A percentile compares a stretch with the other conserved stretches of the same genome.
Conservation (phyloP, 1,140 invertebrate genomes). For the Sycophila sp. region DNA sequence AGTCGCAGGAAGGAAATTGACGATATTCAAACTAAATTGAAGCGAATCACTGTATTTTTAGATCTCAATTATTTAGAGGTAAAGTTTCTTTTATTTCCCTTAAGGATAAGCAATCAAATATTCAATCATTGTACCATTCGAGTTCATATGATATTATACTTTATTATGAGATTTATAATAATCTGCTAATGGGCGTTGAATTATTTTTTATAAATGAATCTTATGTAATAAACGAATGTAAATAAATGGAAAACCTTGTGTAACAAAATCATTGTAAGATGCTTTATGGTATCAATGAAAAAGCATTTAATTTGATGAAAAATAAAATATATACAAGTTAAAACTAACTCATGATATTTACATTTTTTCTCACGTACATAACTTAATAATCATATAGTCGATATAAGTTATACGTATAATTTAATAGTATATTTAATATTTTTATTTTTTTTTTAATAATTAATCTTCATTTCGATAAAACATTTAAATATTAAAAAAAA, state of each 20-base stretch:
- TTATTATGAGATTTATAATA: no score
- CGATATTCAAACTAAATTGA: neutral
- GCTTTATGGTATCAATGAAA: slow-evolving; percentile 18
- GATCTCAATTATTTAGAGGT: slow-evolving; percentile 16
- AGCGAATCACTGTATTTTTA: slow-evolving; percentile 10
- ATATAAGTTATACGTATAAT: no score
- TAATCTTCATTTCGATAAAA: no score
- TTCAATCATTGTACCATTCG: neutral
- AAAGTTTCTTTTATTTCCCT: neutral
- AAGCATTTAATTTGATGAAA: slow-evolving; percentile 28
- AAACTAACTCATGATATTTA: neutral
- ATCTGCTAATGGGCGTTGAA: slow-evolving; percentile 4
- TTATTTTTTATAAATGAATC: slow-evolving; percentile 32
- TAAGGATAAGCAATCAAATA: neutral
- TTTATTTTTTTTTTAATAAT: no score
- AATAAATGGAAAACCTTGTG: slow-evolving; percentile 20
- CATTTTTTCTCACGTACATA: neutral
- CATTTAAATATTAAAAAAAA: no score
- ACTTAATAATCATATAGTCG: no score
- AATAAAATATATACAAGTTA: slow-evolving; percentile 26
- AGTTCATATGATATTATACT: neutral
- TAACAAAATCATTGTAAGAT: slow-evolving; percentile 34
- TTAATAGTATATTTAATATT: no score
- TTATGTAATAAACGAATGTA: slow-evolving; percentile 33
- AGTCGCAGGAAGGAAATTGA: no score